Evolutionary conservation across 2,797 vertebrate genomes (phyloP).

Genomic region (Garrulus glandarius): DNA sequence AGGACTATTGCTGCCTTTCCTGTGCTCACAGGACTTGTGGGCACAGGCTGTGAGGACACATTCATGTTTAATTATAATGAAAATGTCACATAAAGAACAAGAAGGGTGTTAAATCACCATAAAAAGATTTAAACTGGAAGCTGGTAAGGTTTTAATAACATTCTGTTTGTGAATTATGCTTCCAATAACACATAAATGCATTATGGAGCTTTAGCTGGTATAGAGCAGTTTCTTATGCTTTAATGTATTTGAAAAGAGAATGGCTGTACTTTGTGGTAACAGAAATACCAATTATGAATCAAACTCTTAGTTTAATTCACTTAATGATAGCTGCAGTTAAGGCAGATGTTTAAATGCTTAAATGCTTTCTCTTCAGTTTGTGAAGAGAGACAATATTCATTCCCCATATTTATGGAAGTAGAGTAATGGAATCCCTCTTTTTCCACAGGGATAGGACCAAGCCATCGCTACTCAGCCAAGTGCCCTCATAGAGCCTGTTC

Average conservation of each 20-base stretch:
- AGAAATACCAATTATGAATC: constrained; percentile 16
- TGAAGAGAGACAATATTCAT: background rate
- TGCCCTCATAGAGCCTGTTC: fast-evolving
- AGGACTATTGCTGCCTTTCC: background rate
- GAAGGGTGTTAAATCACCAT: background rate
- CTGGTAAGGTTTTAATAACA: constrained; percentile 15
- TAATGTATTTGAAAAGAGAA: background rate
- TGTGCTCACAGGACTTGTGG: background rate
- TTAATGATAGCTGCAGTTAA: background rate
- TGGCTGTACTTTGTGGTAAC: background rate
- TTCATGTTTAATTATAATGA: constrained; percentile 4
- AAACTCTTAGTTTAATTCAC: background rate
- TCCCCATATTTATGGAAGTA: background rate
- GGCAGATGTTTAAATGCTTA: background rate
- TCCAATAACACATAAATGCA: constrained; percentile 24
- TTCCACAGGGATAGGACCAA: background rate
- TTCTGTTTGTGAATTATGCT: background rate
- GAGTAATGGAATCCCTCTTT: background rate
- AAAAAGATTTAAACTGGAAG: constrained; percentile 30
- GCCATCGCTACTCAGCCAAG: fast-evolving
- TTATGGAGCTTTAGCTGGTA: background rate
- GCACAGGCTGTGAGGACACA: background rate
- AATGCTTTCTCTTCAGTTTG: background rate
- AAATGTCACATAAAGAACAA: background rate
- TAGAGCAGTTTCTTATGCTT: background rate